Conservation (phyloP, 2,888 invertebrate species). For the Idaea aversata region DNA sequence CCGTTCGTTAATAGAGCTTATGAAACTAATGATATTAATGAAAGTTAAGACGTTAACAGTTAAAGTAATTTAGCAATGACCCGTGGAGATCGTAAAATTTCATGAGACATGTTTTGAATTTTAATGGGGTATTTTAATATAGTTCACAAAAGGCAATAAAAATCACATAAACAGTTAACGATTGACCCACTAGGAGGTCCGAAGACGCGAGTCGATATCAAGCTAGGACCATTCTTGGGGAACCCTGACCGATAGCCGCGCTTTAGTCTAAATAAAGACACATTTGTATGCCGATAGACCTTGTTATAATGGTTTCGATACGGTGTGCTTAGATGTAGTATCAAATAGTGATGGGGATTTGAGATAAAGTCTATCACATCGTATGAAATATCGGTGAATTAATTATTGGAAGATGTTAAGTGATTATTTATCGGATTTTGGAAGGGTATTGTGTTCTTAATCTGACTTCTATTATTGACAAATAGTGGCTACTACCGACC, state of each 20-base stretch:
- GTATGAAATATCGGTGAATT: conserved; percentile 68
- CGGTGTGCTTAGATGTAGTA: conserved; percentile 47
- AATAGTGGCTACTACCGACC: not conserved
- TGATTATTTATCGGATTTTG: conserved; percentile 64
- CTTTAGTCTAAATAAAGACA: not conserved
- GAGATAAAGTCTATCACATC: conserved; percentile 65
- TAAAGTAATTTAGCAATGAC: conserved; percentile 32
- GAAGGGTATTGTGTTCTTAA: conserved; percentile 59
- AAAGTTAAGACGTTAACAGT: conserved; percentile 24
- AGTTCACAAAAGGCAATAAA: conserved; percentile 64
- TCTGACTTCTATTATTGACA: conserved; percentile 36
- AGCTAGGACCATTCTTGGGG: conserved; percentile 39
- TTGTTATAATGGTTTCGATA: conserved; percentile 39
- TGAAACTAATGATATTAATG: conserved; percentile 21
- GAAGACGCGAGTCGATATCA: conserved; percentile 48
- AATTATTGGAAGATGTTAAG: conserved; percentile 68
- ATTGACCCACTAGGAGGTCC: conserved; percentile 65
- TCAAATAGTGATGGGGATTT: conserved; percentile 56
- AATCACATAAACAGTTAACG: conserved; percentile 69
- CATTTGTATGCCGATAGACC: conserved; percentile 29
- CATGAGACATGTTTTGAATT: conserved; percentile 47
- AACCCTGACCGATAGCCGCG: conserved; percentile 25
- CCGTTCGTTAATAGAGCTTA: conserved; percentile 6
- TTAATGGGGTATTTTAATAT: conserved; percentile 55
- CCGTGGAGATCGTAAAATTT: conserved; percentile 34